phyloP scores from a whole-genome alignment of 2,888 invertebrate species.

The Anodontia alba region DNA sequence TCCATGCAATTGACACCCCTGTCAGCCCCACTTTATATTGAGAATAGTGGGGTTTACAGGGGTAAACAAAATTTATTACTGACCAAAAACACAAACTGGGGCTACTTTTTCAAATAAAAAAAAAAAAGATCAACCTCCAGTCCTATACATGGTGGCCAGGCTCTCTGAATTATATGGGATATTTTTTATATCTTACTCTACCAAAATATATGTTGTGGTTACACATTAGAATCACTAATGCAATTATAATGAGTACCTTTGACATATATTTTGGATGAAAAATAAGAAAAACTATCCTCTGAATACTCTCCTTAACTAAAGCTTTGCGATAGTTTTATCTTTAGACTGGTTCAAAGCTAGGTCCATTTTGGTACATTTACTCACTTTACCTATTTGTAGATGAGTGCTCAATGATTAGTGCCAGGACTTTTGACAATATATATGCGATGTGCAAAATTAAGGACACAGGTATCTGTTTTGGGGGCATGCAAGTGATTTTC shows the following conservation, averaged over 20 bases:
- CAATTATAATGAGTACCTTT: background rate
- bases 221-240: background rate
- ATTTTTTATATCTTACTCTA: background rate
- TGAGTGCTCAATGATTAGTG: slow-evolving; percentile 46
- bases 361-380: background rate
- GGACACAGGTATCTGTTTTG: slow-evolving; percentile 12
- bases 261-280: background rate
- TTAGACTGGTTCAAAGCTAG: background rate
- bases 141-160: background rate
- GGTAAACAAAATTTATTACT: too few species aligned
- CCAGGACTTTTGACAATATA: slow-evolving; percentile 25
- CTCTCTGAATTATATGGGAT: background rate
- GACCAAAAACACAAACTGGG: background rate
- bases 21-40: background rate
- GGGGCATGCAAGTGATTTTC: slow-evolving; percentile 44
- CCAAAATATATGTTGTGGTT: background rate
- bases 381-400: slow-evolving; percentile 22
- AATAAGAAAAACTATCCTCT: background rate
- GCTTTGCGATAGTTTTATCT: too few species aligned
- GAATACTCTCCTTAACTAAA: too few species aligned
- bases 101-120: background rate
- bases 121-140: background rate
- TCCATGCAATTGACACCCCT: background rate
- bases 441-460: slow-evolving; percentile 19
- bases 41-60: too few species aligned